Evolutionary conservation across 1,140 invertebrate genomes (phyloP).

Genomic region (Sminthurides bifidus): DNA sequence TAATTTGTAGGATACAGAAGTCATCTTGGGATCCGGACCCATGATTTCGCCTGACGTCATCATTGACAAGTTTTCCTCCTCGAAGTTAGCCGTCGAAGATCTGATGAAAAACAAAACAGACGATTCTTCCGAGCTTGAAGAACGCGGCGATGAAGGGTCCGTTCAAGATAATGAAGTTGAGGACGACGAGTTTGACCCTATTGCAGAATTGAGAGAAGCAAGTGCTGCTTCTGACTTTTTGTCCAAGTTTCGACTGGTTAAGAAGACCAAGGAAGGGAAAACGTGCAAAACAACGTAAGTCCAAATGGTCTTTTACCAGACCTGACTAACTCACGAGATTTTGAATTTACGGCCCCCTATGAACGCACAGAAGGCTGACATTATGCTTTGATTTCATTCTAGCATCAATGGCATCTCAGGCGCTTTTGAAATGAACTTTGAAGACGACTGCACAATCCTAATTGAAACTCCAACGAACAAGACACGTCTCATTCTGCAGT

Average conservation of each 20-base stretch:
- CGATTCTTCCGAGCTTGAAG: not conserved
- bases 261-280: too few relatives aligned
- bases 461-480: slow-evolving; percentile 14
- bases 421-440: slow-evolving; percentile 24
- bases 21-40: slow-evolving; percentile 21
- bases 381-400: too few relatives aligned
- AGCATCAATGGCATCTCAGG: slow-evolving; percentile 23
- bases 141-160: not conserved
- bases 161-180: not conserved
- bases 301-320: too few relatives aligned
- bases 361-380: too few relatives aligned
- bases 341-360: too few relatives aligned
- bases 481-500: slow-evolving; percentile 20
- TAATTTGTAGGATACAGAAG: slow-evolving; percentile 23
- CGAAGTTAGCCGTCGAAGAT: slow-evolving; percentile 17
- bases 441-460: slow-evolving; percentile 20
- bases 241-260: not conserved
- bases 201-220: not conserved
- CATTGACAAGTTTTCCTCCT: slow-evolving; percentile 19
- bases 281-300: too few relatives aligned
- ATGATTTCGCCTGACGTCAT: slow-evolving; percentile 28
- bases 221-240: not conserved
- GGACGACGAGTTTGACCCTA: not conserved
- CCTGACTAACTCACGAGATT: too few relatives aligned
- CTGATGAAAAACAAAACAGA: not conserved